A percentile compares a stretch with the other conserved stretches of the same genome.
phyloP scores from a whole-genome alignment of 2,113 vertebrate genomes.

The Dinomys branickii region DNA sequence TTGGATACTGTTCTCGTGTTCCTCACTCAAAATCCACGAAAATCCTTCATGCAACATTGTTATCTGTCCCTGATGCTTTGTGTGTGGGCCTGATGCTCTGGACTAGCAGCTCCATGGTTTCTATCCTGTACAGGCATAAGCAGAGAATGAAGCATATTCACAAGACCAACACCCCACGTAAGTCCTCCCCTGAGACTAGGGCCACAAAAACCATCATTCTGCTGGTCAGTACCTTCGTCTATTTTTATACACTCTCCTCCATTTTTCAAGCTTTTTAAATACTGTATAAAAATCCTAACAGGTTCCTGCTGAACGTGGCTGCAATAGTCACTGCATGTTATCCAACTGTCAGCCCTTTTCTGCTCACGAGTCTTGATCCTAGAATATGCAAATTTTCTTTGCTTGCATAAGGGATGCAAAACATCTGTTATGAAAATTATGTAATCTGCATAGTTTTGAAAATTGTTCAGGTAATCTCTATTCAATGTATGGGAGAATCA shows the following conservation, averaged over 20 bases:
- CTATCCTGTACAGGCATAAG: not conserved
- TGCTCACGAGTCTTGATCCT: not conserved
- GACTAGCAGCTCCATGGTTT: not conserved
- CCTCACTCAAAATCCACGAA: not conserved
- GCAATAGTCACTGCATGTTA: not conserved
- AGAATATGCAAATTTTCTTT: no score
- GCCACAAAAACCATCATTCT: not conserved
- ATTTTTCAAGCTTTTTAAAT: not conserved
- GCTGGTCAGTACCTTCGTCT: not conserved
- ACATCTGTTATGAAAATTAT: no score
- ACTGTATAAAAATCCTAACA: not conserved
- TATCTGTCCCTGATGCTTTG: not conserved
- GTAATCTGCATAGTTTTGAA: no score
- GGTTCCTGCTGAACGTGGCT: not conserved
- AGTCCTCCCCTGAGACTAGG: not conserved
- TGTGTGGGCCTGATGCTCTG: not conserved
- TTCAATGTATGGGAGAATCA: no score
- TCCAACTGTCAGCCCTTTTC: not conserved
- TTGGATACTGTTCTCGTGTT: not conserved
- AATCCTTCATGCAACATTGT: rapidly evolving
- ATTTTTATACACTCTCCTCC: not conserved
- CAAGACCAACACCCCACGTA: not conserved
- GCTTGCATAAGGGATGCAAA: not conserved
- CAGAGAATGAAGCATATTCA: no score
- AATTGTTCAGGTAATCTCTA: no score